Base-by-base conservation (phyloP, 2,797 vertebrate genomes). In the Xyrichtys novacula region DNA sequence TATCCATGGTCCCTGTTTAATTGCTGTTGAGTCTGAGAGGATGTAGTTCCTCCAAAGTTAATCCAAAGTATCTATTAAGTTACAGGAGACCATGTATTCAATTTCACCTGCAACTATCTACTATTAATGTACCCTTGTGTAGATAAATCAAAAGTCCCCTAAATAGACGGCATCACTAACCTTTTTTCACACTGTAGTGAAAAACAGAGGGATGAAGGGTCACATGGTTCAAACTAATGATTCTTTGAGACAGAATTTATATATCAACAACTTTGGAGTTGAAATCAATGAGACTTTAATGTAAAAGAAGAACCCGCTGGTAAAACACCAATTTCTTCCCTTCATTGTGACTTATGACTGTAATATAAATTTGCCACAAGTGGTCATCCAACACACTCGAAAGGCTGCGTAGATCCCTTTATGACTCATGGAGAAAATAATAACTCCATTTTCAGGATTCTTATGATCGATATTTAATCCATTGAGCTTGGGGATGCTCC, bases 381-480 rank as follows among this genome's bases (percentile, higher is more conserved):
- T 83, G 88, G 55, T 58, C 60, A 74, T 78, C 39, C 22, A 22
- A 38, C 43, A 29, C 22, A 23, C 5, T 49, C 6, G 32, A 56
- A 47, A 62, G 46, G 42, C 9, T 38, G 65, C 65, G 40, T 32
- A 55, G 29, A 50, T 43, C 50, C 73, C 68, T 72, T 82, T 75
- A 89, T 74, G 81, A 68, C 68, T 85, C 53, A 66, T 17, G 59
- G 73, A 74, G 60, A 86, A 89, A 88, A 88, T 80, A 89, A 89
- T 77, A 90, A 89, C 86, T 90, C 49, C 20, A 90, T 89, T 91
- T 79, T 84, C 71, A 46, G 60, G 49, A 72, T 59, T 71, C 66
- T 81, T 86, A 85, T 91, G 90, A 94, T 93, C 91, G 88, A 92
- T 95, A 90, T 87, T 83, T 94, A 93, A 95, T 94, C 91, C 92